Evolutionary conservation across 2,113 vertebrate species (phyloP).

Genomic region (Phyllostomus hastatus): DNA sequence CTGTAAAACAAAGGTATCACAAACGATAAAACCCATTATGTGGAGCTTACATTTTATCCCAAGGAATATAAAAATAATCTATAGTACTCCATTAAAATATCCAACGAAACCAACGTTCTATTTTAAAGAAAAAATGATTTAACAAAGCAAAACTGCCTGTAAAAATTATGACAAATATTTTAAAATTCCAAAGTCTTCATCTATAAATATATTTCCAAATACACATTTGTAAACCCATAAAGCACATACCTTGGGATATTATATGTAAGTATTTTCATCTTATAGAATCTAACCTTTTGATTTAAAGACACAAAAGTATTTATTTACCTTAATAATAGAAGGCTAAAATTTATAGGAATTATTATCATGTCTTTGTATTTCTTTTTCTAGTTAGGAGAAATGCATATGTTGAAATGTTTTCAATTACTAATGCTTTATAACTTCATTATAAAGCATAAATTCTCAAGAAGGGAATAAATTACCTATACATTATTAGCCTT

Average conservation of each 20-base stretch:
- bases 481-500: background rate
- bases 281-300: background rate
- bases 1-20: background rate
- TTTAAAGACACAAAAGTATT: background rate
- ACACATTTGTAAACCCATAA: background rate
- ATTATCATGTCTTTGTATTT: background rate
- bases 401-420: background rate
- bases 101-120: background rate
- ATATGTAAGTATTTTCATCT: background rate
- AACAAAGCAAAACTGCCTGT: slow-evolving; percentile 10
- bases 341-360: background rate
- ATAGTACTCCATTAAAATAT: background rate
- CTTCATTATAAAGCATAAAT: slow-evolving; percentile 18
- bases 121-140: slow-evolving; percentile 10
- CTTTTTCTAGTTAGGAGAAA: background rate
- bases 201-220: background rate
- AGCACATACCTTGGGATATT: background rate
- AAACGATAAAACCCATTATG: slow-evolving; percentile 7
- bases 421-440: slow-evolving; percentile 7
- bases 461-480: background rate
- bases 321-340: slow-evolving; percentile 11
- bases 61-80: slow-evolving; percentile 17
- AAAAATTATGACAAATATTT: slow-evolving; percentile 26
- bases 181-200: background rate
- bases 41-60: background rate